These are phyloP conservation scores for Dromiciops gliroides DNA, from an alignment of 2,113 vertebrate species.

Conservation along the genomic window DNA sequence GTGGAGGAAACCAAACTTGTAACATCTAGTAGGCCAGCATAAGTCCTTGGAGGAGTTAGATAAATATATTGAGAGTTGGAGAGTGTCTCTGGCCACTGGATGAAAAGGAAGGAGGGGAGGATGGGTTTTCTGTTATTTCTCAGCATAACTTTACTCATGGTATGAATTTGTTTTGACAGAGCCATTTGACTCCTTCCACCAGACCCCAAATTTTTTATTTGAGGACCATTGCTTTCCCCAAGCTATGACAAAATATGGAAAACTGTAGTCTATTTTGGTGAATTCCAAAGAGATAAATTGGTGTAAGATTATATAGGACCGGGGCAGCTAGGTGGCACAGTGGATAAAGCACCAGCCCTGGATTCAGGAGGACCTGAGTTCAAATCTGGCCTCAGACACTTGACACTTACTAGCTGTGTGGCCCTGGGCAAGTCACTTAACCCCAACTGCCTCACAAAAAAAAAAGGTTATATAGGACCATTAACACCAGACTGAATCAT, in stretches of 20 bases:
- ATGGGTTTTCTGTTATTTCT: background rate
- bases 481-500: background rate
- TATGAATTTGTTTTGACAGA: background rate
- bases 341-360: too few species aligned
- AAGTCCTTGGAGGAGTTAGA: background rate
- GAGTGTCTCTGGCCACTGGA: background rate
- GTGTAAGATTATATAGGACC: background rate
- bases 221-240: background rate
- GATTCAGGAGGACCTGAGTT: too few species aligned
- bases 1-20: background rate
- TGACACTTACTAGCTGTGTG: too few species aligned
- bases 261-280: background rate
- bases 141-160: background rate
- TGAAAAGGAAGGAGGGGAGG: background rate
- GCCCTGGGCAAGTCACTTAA: too few species aligned
- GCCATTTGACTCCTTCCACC: background rate
- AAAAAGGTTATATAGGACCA: too few species aligned
- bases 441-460: too few species aligned
- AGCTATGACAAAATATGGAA: background rate
- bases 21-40: background rate
- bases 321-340: too few species aligned
- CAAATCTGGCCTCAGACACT: too few species aligned
- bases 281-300: background rate
- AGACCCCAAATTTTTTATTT: background rate
- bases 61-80: background rate